Base-by-base conservation (phyloP, 2,888 invertebrate species). In the Coelogynopora nodosa region DNA sequence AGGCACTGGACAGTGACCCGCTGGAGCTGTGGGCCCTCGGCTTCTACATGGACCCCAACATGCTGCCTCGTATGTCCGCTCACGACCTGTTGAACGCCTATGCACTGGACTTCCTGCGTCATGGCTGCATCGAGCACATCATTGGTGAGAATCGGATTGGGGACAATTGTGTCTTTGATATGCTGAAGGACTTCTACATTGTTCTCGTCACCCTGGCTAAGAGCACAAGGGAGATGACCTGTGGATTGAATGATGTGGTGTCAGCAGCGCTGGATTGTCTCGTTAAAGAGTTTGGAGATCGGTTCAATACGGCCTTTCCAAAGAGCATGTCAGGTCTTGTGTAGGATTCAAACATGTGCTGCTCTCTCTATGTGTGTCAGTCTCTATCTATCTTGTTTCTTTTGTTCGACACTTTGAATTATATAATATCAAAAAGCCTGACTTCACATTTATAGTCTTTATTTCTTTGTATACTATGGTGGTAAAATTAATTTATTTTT, bases 31-130 rank as follows among this genome's bases (percentile, higher is more conserved):
- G 29, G 26, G 30, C 82, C 18, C n/a, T 82, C 26, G 82, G 31
- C 23, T 23, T 82, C 23, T 2, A 30, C 27, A 27, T 30, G n/a
- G 82, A 82, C 2, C 30, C 82, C 82, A 82, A 23, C 27, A 30
- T 82, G 82, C 29, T 82, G 2, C 82, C 82, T 2, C 1, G 29
- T 2, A 29, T 82, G 82, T n/a, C 82, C 27, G n/a, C 26, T 0
- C 0, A 23, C 2, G 30, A 30, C 0, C 82, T 82, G n/a, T 82
- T 82, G 2, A 82, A 82, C 82, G n/a, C 82, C 82, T 82, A 82
- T 30, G 82, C 82, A 0, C 31, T 82, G 0, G 82, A 82, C 82
- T 82, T 82, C 27, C 27, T 82, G 18, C 29, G 18, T 2, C 82
- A 82, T 30, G 1, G 82, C 27, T 30, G n/a, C 31, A 10, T 0